Conservation (phyloP, 64 coral and sea anemone species). For the Montipora efflorescens region DNA sequence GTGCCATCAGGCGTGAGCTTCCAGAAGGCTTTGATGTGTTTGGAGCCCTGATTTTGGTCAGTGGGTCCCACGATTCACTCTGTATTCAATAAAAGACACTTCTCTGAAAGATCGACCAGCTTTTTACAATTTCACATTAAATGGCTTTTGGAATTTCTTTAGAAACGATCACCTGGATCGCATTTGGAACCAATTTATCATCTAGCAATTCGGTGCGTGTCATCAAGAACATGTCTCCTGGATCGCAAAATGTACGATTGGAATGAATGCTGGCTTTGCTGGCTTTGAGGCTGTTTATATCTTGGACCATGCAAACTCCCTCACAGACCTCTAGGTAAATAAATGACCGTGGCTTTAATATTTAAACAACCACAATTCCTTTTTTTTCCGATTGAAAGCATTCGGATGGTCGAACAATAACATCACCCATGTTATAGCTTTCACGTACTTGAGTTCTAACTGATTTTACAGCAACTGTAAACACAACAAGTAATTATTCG, state of each 20-base stretch:
- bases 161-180: neutral
- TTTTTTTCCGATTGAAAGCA: too few relatives aligned
- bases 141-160: too few relatives aligned
- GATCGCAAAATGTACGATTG: conserved; percentile 49
- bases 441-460: too few relatives aligned
- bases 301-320: neutral
- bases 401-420: too few relatives aligned
- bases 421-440: too few relatives aligned
- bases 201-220: conserved; percentile 1
- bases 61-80: neutral
- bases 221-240: conserved; percentile 27
- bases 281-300: neutral
- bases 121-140: too few relatives aligned
- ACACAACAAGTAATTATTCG: conserved; percentile 10
- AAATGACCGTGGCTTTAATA: too few relatives aligned
- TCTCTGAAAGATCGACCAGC: too few relatives aligned
- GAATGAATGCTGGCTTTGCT: conserved; percentile 3
- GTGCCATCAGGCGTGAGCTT: neutral
- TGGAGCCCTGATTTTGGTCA: neutral
- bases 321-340: too few relatives aligned
- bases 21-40: neutral
- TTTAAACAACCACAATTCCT: too few relatives aligned
- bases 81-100: neutral
- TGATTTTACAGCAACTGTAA: neutral
- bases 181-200: conserved; percentile 19